phyloP scores from a whole-genome alignment of 64 coral and sea anemone genomes.

The Acropora yongei region DNA sequence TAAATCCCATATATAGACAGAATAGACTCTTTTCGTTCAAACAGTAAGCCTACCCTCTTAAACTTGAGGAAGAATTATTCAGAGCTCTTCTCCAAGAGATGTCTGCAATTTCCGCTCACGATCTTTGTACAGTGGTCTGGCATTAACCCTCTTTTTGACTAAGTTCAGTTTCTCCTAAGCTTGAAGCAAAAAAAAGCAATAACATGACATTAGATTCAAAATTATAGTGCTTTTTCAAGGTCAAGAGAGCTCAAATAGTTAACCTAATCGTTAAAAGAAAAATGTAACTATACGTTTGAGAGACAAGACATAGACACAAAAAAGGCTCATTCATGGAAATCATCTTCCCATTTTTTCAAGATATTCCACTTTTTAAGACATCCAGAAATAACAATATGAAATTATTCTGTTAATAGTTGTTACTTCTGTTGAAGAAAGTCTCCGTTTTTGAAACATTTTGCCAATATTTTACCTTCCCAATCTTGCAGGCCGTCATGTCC shows the following conservation, averaged over 20 bases:
- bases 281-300: not conserved
- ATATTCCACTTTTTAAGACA: not conserved
- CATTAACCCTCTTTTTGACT: not conserved
- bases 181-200: not conserved
- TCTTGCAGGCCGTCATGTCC: slow-evolving; percentile 14
- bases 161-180: not conserved
- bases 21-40: not conserved
- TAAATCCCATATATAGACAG: not conserved
- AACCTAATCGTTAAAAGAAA: not conserved
- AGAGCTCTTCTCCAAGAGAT: not conserved
- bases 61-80: not conserved
- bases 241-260: not conserved
- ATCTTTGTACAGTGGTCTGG: not conserved
- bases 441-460: not conserved
- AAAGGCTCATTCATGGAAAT: not conserved
- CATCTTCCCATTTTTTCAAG: not conserved
- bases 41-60: not conserved
- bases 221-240: not conserved
- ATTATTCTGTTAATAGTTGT: not conserved
- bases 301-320: no score
- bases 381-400: not conserved
- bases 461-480: not conserved
- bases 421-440: not conserved
- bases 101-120: not conserved
- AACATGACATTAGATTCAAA: not conserved